Evolutionary conservation across 2,113 vertebrate genomes (phyloP), one percentile per base, ranked within the genome.

Genomic region (Fregata magnificens): DNA sequence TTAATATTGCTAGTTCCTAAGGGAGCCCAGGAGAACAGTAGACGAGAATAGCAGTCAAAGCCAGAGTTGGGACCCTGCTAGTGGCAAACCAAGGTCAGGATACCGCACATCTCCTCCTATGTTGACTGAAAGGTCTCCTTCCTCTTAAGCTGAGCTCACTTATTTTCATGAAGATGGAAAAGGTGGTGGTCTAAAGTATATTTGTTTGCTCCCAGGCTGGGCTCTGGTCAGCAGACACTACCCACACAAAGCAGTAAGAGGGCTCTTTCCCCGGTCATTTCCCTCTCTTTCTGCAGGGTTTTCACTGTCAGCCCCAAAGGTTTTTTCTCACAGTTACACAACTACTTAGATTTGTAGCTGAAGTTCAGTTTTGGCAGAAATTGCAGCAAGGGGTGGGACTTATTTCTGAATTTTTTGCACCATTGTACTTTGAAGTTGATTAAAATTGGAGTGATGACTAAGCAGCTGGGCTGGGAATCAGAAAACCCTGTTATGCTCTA

Each of bases 71-170:
- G 40, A 58, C 31, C 24, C 29, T 65, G 40, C 70, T 79, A 63
- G 20, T 40, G 52, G 44, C 47, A 92, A 79, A 69, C 2, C 0
- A 15, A 93, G 38, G 19, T 62, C 32, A 78, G 47, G 45, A 66
- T 31, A 49, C 50, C 1, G 0, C 53, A 78, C 2, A 0, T 44
- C 3, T 1, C 19, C 19, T 78, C 7, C 18, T 65, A 1, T 25
- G 11, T 40, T 53, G 22, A 84, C 50, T 70, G 63, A 81, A 34
- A 42, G n/a, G 28, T 74, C 28, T 53, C 6, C 14, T 74, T 88
- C 45, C 28, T 52, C 50, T 87, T 66, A 32, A 40, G 10, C 72
- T 84, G 38, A 73, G 32, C 45, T 89, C 11, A 5, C 7, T 78
- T 84, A 21, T 56, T 91, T 40, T 84, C 31, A 58, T 5, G 6